phyloP scores from a whole-genome alignment of 2,113 vertebrate species.

The Piliocolobus tephrosceles region DNA sequence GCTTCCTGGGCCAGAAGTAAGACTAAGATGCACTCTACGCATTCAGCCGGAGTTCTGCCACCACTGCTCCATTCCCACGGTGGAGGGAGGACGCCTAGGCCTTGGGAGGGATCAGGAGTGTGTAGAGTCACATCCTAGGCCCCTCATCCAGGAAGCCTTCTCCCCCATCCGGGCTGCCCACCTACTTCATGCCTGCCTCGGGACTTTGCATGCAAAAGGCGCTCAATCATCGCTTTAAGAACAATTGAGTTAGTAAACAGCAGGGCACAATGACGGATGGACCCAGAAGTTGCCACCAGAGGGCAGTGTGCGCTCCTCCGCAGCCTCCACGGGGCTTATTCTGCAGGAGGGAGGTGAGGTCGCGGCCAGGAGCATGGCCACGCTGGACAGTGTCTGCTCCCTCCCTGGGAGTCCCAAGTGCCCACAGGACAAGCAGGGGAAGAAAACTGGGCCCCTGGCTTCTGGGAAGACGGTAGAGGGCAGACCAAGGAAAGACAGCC shows the following conservation, averaged over 20 bases:
- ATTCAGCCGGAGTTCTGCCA: rapidly evolving
- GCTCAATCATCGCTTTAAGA: not conserved
- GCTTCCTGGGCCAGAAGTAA: not conserved
- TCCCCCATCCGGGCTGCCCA: not conserved
- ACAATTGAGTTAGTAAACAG: not conserved
- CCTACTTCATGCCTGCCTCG: not conserved
- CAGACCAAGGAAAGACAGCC: not conserved
- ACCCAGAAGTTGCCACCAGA: constrained; percentile 14
- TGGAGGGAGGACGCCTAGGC: not conserved
- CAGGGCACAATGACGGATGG: not conserved
- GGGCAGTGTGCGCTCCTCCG: not conserved
- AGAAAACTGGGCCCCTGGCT: not conserved
- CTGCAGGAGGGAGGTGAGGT: not conserved
- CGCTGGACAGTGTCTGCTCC: not conserved
- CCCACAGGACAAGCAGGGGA: not conserved
- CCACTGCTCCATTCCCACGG: not conserved
- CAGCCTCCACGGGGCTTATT: not conserved
- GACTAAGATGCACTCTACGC: rapidly evolving
- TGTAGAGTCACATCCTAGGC: not conserved
- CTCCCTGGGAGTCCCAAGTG: not conserved
- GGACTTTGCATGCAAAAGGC: not conserved
- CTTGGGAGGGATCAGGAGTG: rapidly evolving
- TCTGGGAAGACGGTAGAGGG: not conserved
- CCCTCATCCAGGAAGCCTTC: not conserved
- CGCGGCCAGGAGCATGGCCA: rapidly evolving